Evolutionary conservation across 2,797 vertebrate species (phyloP), one percentile per base, ranked within the genome.

Genomic region (Euthynnus affinis): DNA sequence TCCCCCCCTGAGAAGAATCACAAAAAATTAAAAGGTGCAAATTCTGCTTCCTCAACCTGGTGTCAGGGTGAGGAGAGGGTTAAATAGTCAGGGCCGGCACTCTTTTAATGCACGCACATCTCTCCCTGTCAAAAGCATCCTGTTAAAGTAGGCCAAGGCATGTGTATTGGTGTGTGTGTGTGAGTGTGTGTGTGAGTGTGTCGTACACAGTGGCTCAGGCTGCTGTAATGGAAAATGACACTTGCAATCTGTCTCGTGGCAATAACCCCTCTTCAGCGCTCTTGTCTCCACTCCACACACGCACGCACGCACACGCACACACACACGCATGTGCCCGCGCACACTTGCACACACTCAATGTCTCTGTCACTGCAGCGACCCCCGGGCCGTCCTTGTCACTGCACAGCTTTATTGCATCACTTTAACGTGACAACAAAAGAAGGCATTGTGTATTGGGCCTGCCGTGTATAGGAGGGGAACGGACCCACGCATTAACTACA

Each of bases 221-320:
- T 87, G 90, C 90, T 88, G 86, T 95, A 95, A 96, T 95, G 92
- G 93, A 94, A 96, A 95, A 95, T 94, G 94, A 95, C 95, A 96
- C 93, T 93, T 95, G 92, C 94, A 95, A 95, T 96, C 94, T 95
- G 95, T 96, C 94, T 95, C 88, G 88, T 95, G 93, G 94, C 93
- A 94, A 93, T 94, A 95, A 92, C 94, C 93, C 91, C 91, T 93
- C 92, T 93, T 91, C 91, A 93, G 77, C 63, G 90, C 86, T 91
- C 91, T 89, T 68, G 90, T 91, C 91, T 93, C 78, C 78, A 71
- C 78, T 84, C 71, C 61, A 73, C 22, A 12, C 69, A 64, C 58
- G 46, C 18, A 14, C 52, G 18, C 69, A 64, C 58, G 46, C 18
- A 14, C 52, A 18, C 61, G 71, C 48, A 7, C 52, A n/a, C 55